phyloP scores from a whole-genome alignment of 2,888 invertebrate genomes.

The Caenorhabditis uteleia region DNA sequence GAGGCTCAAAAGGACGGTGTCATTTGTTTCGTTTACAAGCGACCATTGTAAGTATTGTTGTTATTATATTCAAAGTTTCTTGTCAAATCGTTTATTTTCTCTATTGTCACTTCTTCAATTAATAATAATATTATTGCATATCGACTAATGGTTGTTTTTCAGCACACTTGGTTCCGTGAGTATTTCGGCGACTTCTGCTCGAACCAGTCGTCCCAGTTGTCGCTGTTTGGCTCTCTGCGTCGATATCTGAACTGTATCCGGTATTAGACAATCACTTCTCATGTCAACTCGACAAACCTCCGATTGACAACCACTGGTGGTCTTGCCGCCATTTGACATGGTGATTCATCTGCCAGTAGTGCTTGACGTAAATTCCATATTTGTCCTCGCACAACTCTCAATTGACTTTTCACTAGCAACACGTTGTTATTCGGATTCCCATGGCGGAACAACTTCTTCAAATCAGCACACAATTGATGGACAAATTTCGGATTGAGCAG shows the following conservation, averaged over 20 bases:
- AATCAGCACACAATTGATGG: slow-evolving; percentile 53
- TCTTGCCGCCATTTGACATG: slow-evolving; percentile 51
- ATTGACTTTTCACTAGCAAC: slow-evolving; percentile 52
- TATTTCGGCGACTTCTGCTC: slow-evolving; percentile 35
- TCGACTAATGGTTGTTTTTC: slow-evolving; percentile 1
- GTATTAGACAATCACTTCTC: not conserved
- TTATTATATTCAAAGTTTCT: not conserved
- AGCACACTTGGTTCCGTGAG: slow-evolving; percentile 29
- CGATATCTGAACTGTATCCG: slow-evolving; percentile 36
- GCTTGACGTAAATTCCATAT: slow-evolving; percentile 58
- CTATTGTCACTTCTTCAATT: slow-evolving; percentile 9
- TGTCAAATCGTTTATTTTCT: slow-evolving; percentile 8
- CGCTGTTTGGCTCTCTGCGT: slow-evolving; percentile 22
- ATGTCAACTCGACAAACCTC: slow-evolving; percentile 16
- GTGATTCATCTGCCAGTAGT: slow-evolving; percentile 46
- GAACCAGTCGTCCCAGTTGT: slow-evolving; percentile 47
- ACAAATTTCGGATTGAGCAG: slow-evolving; percentile 57
- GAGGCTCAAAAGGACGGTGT: slow-evolving; percentile 55
- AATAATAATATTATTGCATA: no score
- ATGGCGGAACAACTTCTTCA: slow-evolving; percentile 79
- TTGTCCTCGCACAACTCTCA: slow-evolving; percentile 63
- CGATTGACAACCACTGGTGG: slow-evolving; percentile 52
- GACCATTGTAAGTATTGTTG: slow-evolving; percentile 39
- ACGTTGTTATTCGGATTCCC: slow-evolving; percentile 45
- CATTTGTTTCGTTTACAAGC: slow-evolving; percentile 53